Base-by-base conservation (phyloP, 2,888 invertebrate species). In the Augiades crinisus region DNA sequence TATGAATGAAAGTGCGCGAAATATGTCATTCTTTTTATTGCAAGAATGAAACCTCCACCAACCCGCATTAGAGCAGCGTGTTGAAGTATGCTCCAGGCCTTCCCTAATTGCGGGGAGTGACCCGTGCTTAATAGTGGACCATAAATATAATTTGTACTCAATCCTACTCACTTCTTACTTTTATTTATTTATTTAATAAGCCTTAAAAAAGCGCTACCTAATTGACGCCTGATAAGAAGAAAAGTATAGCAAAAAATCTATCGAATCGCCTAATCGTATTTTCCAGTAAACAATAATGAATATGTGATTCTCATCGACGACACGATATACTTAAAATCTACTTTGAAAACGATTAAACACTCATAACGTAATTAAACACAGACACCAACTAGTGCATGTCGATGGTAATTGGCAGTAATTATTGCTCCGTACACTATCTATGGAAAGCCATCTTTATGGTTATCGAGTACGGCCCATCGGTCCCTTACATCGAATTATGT, bases 401-500 rank as follows among this genome's bases (percentile, higher is more conserved):
- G 69, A 63, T 64, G 63, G 66, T 75, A 74, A 74, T 73, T 72
- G 68, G 62, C 64, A 62, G 65, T 73, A 72, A 78, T 77, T 75
- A 78, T 77, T 75, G 73, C 71, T 62, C 61, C 63, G 63, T 65
- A 50, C 58, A 55, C 69, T 69, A 67, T 72, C 65, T 70, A 72
- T 61, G 69, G 70, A 60, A 62, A 62, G 61, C 64, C 67, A 73
- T 74, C 67, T 73, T 70, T 72, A 70, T 64, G 61, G 64, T 56
- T 45, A 53, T 50, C 30, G 55, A 40, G 44, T 43, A 44, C 54
- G 41, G 14, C 45, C 45, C 45, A 46, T 46, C 52, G 21, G 45
- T 33, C 46, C 46, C 34, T 52, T 54, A 5, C 51, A 49, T 57
- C 59, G 33, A 53, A 58, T 51, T 44, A 51, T 31, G 37, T 51